Conservation (phyloP, 2,797 vertebrate species). For the Philypnodon macrostomus region DNA sequence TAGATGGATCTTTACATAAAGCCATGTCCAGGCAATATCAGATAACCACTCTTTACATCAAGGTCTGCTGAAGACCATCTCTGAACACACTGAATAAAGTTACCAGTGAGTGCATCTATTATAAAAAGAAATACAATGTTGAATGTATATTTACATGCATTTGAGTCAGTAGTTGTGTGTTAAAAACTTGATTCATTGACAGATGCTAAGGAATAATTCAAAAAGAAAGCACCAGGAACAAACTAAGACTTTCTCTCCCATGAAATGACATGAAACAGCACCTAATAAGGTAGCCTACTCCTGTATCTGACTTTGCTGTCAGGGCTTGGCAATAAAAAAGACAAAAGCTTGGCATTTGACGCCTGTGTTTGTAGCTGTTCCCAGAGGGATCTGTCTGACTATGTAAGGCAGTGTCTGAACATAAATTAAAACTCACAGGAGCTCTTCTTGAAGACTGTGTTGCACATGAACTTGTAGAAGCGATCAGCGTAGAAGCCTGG, state of each 20-base stretch:
- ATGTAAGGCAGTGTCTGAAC: constrained; percentile 50
- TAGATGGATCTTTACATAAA: too few relatives aligned
- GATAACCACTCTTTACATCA: too few relatives aligned
- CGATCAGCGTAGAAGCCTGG: constrained; percentile 96
- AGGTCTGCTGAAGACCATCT: too few relatives aligned
- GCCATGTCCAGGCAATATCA: too few relatives aligned
- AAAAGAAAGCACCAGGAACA: constrained; percentile 19
- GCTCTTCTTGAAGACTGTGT: constrained; percentile 91
- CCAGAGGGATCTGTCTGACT: constrained; percentile 41
- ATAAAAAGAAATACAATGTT: too few relatives aligned
- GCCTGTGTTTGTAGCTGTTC: constrained; percentile 16
- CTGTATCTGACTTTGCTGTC: constrained; percentile 36
- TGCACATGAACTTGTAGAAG: constrained; percentile 98
- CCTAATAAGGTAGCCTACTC: constrained; percentile 49
- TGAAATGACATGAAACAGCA: constrained; percentile 21
- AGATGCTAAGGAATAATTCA: constrained; percentile 4
- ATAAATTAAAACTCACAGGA: constrained; percentile 85
- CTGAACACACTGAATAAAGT: too few relatives aligned
- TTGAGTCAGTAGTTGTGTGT: neutral
- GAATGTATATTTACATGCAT: too few relatives aligned
- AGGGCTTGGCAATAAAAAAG: constrained; percentile 34
- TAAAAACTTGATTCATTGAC: neutral
- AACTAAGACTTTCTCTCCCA: constrained; percentile 11
- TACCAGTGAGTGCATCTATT: too few relatives aligned
- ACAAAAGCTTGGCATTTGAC: constrained; percentile 41